Conservation (phyloP, 92 coral and sea anemone species). For the Bergia puertoricense region DNA sequence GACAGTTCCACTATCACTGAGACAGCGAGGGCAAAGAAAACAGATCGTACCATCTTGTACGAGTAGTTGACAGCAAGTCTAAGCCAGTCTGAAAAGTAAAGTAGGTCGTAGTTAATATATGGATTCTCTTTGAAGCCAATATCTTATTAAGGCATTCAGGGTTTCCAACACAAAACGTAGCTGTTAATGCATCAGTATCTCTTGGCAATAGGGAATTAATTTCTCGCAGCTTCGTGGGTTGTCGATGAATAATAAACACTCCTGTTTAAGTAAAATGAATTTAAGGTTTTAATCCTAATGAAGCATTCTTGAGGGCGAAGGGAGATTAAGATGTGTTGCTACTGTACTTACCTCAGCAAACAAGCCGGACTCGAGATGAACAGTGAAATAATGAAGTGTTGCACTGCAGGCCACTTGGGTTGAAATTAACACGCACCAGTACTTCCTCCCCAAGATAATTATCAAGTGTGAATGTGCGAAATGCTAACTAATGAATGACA, state of each 20-base stretch:
- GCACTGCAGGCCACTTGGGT: background rate
- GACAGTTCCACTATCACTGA: slow-evolving; percentile 5
- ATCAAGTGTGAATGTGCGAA: slow-evolving; percentile 45
- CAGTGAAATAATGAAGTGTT: slow-evolving; percentile 1
- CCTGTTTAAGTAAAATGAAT: background rate
- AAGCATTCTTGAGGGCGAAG: background rate
- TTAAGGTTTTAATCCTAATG: background rate
- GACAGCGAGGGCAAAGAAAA: slow-evolving; percentile 1
- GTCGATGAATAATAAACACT: slow-evolving; percentile 22
- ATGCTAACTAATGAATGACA: slow-evolving; percentile 26
- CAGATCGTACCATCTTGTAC: slow-evolving; percentile 32
- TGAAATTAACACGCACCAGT: slow-evolving; percentile 31
- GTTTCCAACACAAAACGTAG: slow-evolving; percentile 26
- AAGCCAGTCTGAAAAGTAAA: slow-evolving; percentile 27
- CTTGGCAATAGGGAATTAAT: slow-evolving; percentile 5
- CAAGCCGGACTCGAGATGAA: slow-evolving; percentile 21
- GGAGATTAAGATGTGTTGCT: slow-evolving; percentile 16
- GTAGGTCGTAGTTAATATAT: slow-evolving; percentile 26
- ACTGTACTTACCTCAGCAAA: slow-evolving; percentile 23
- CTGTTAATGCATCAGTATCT: slow-evolving; percentile 31
- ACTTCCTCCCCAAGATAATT: slow-evolving; percentile 37
- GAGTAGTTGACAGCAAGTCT: background rate
- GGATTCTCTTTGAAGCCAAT: slow-evolving; percentile 27
- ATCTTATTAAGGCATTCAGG: slow-evolving; percentile 21
- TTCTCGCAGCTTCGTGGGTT: background rate